A percentile compares a stretch with the other conserved stretches of the same genome.
phyloP scores from a whole-genome alignment of 2,888 invertebrate species.

The Harmothoe impar region DNA sequence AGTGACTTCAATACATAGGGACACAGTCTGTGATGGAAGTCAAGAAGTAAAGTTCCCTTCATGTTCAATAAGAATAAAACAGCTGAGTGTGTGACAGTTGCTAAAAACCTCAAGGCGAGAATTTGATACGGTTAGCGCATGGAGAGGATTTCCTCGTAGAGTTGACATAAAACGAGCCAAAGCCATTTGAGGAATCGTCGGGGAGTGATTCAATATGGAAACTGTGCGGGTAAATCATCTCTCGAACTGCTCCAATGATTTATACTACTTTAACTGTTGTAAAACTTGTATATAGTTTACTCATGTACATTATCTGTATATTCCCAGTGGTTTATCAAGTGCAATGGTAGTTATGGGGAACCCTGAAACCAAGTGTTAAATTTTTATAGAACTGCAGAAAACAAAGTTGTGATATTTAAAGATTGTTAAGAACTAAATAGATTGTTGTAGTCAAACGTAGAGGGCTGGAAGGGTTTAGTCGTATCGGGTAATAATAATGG shows the following conservation, averaged over 20 bases:
- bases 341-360: background rate
- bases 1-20: no score
- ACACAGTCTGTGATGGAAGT: no score
- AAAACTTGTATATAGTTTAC: background rate
- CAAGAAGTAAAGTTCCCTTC: no score
- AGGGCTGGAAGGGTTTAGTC: background rate
- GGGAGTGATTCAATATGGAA: background rate
- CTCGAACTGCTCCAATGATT: background rate
- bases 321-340: background rate
- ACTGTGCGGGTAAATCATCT: background rate
- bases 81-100: no score
- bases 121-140: constrained; percentile 1
- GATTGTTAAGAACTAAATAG: no score
- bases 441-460: background rate
- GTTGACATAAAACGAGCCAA: background rate
- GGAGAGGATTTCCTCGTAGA: background rate
- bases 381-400: background rate
- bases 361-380: background rate
- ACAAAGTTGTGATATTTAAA: background rate
- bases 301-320: background rate
- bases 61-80: no score
- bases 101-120: background rate
- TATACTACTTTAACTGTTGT: constrained; percentile 18
- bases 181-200: background rate
- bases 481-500: background rate